phyloP scores from a whole-genome alignment of 2,113 vertebrate genomes.

The Anguilla japonica region DNA sequence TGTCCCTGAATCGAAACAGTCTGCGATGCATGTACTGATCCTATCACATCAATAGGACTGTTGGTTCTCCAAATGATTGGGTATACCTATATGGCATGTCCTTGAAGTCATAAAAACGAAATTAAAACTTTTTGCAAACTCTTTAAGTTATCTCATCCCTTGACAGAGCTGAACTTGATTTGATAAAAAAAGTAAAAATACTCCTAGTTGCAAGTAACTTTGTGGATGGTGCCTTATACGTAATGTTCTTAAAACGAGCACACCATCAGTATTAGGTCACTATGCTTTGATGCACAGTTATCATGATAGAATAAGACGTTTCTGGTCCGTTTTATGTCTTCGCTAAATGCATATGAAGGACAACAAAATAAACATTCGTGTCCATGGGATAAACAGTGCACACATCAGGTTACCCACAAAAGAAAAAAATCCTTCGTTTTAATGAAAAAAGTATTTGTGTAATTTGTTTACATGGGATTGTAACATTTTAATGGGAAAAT shows the following conservation, averaged over 20 bases:
- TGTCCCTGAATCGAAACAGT: background rate
- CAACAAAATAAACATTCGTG: slow-evolving; percentile 67
- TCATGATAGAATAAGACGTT: slow-evolving; percentile 48
- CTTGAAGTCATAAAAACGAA: background rate
- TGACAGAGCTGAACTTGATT: slow-evolving; percentile 36
- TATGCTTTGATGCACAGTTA: slow-evolving; percentile 2
- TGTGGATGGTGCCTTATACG: slow-evolving; percentile 19
- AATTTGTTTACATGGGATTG: slow-evolving; percentile 69
- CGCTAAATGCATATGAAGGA: slow-evolving; percentile 55
- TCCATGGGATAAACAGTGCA: slow-evolving; percentile 64
- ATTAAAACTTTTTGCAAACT: background rate
- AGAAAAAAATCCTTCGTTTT: slow-evolving; percentile 38
- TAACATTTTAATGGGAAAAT: slow-evolving; percentile 60
- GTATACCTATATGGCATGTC: background rate
- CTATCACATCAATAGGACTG: background rate
- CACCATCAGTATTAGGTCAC: slow-evolving; percentile 30
- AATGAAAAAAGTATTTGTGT: slow-evolving; percentile 64
- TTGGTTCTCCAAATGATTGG: background rate
- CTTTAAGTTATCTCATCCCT: slow-evolving; percentile 44
- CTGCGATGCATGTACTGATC: background rate
- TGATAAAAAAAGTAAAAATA: slow-evolving; percentile 31
- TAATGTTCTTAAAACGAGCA: slow-evolving; percentile 32
- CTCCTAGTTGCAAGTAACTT: slow-evolving; percentile 14
- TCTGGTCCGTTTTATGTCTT: slow-evolving; percentile 25
- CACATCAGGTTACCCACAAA: slow-evolving; percentile 57